phyloP scores from a whole-genome alignment of 2,888 invertebrate species.

The Dolomedes plantarius region DNA sequence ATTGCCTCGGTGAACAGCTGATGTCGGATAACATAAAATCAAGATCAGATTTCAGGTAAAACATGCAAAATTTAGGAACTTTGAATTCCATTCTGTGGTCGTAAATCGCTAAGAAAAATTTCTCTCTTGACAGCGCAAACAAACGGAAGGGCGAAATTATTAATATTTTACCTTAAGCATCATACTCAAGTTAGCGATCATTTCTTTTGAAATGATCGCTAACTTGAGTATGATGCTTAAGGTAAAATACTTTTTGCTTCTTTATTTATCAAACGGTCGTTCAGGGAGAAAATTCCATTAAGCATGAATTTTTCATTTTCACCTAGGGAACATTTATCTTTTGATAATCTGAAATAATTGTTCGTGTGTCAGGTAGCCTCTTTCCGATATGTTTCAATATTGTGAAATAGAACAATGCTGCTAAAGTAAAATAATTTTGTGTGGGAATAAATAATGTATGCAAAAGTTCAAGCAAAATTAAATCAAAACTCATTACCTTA shows the following conservation, averaged over 20 bases:
- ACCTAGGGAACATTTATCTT: too few relatives aligned
- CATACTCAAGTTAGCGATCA: background rate
- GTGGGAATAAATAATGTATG: too few relatives aligned
- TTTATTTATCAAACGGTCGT: background rate
- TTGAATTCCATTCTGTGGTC: background rate
- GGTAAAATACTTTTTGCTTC: background rate
- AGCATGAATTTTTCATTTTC: background rate
- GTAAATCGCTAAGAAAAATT: background rate
- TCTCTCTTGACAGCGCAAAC: background rate
- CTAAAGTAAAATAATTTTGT: too few relatives aligned
- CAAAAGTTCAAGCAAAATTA: too few relatives aligned
- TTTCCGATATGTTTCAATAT: too few relatives aligned
- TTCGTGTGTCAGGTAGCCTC: too few relatives aligned
- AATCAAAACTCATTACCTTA: too few relatives aligned
- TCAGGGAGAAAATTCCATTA: slow-evolving; percentile 1
- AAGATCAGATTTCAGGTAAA: too few relatives aligned
- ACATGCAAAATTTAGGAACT: background rate
- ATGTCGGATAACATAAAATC: too few relatives aligned
- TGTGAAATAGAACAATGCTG: too few relatives aligned
- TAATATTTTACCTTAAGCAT: background rate
- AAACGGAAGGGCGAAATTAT: background rate
- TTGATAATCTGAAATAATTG: too few relatives aligned
- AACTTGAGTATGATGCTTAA: background rate
- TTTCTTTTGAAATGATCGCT: background rate
- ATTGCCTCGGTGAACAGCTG: too few relatives aligned